Base-by-base conservation (phyloP, 2,797 vertebrate species). In the Geotrypetes seraphini region DNA sequence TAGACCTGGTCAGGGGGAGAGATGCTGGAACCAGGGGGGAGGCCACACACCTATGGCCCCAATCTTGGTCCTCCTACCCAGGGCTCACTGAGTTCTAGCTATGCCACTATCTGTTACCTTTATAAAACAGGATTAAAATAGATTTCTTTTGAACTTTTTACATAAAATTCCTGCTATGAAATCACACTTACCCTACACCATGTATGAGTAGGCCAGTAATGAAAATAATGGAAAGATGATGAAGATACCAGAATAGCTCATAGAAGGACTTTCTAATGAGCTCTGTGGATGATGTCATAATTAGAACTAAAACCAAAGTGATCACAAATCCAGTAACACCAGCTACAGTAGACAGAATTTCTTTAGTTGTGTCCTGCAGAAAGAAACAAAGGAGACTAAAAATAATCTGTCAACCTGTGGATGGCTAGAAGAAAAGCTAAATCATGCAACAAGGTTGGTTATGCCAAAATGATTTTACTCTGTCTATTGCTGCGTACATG, bases 231-330 rank as follows among this genome's bases (percentile, higher is more conserved):
- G 73, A 85, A 10, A 75, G 36, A 8, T 85, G 83, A 33, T 87
- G 83, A 1, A 60, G 75, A 9, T 70, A 84, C 81, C 80, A 85
- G 64, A 87, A 86, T 28, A 86, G 30, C 50, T 87, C 84, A 22
- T 82, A 83, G 40, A 57, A 84, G 6, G 63, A 69, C 36, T 33
- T 72, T 59, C 73, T 71, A 50, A 87, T 70, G 24, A 54, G 29
- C 28, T 78, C 65, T 1, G 71, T 78, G n/a, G 84, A 87, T 10
- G 84, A 85, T 15, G 83, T 86, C 25, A 81, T 21, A 25, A 84
- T 77, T 37, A 86, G 37, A 55, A 79, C 41, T 33, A 87, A 65
- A 53, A 66, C 56, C 63, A 83, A 58, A 11, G 81, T 78, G 47
- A 85, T 76, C 29, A 73, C 23, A 43, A 87, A 28, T 29, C 84